Conservation (phyloP, 1,140 invertebrate genomes). For the Brevipalpus yothersi region DNA sequence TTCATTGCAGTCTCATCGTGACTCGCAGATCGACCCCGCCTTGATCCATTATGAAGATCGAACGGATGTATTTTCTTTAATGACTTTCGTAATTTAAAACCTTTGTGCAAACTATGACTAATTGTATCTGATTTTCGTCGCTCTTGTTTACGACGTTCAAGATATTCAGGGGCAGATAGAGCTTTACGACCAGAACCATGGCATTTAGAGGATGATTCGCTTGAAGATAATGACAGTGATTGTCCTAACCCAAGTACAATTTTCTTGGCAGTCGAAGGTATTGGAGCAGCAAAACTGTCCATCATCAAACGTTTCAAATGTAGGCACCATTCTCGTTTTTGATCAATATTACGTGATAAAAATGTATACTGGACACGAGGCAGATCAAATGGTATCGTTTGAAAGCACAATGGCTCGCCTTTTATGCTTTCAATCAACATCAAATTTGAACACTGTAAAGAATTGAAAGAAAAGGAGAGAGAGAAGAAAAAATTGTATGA, state of each 20-base stretch:
- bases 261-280: conserved; percentile 73
- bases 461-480: conserved; percentile 5
- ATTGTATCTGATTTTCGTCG: conserved; percentile 31
- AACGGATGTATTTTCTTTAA: conserved; percentile 2
- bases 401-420: conserved; percentile 75
- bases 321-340: conserved; percentile 78
- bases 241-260: conserved; percentile 64
- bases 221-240: background rate
- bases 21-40: background rate
- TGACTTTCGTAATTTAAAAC: conserved; percentile 9
- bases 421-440: conserved; percentile 89
- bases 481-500: background rate
- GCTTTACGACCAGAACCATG: conserved; percentile 33
- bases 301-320: conserved; percentile 74
- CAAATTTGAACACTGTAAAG: conserved; percentile 67
- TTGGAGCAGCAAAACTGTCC: conserved; percentile 76
- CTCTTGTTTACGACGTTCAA: conserved; percentile 48
- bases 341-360: conserved; percentile 58
- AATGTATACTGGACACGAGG: conserved; percentile 65
- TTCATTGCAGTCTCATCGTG: conserved; percentile 1
- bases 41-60: background rate
- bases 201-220: background rate
- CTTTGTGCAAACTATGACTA: conserved; percentile 9
- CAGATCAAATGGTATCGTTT: conserved; percentile 84
- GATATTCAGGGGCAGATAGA: conserved; percentile 63